Base-by-base conservation (phyloP, 1,140 invertebrate species). In the Parasteatoda tepidariorum region DNA sequence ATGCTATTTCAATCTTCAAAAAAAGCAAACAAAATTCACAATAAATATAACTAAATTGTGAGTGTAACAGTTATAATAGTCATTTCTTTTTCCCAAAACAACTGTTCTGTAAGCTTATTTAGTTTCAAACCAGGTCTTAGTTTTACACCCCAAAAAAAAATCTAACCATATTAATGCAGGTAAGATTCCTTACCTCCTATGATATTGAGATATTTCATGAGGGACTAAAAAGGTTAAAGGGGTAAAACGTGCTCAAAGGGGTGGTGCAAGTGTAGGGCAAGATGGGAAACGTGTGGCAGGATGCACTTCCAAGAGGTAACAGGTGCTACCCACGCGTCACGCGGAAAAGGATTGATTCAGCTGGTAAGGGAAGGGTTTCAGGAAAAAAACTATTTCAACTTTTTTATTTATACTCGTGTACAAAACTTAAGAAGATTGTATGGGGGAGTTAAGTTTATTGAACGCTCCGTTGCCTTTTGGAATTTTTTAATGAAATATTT, bases 191-290 rank as follows among this genome's bases (percentile, higher is more conserved):
- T 57, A 26, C 7, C 9, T 5, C 18, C 3, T 13, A 18, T n/a
- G 41, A 26, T 18, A 38, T 24, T 41, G 57, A 18, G 34, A 61
- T 13, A 61, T 0, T 61, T 30, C 6, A 31, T 7, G 18, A 26
- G 33, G 5, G 15, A n/a, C n/a, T n/a, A n/a, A n/a, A n/a, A n/a
- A n/a, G n/a, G n/a, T n/a, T n/a, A n/a, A n/a, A n/a, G n/a, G n/a
- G n/a, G n/a, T n/a, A n/a, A n/a, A n/a, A n/a, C 2, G 71, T 74
- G 33, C 18, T 11, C 7, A 74, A 74, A 74, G 71, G 71, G 71
- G 54, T 74, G 71, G 38, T 33, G 71, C 55, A 28, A 48, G 54
- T 68, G 41, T 41, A 26, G 4, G 67, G 13, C 30, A 48, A 48
- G 66, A n/a, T 26, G 48, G 4, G 18, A 38, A 55, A 71, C 54